Conservation (phyloP, 2,113 vertebrate genomes). For the Pionites leucogaster region DNA sequence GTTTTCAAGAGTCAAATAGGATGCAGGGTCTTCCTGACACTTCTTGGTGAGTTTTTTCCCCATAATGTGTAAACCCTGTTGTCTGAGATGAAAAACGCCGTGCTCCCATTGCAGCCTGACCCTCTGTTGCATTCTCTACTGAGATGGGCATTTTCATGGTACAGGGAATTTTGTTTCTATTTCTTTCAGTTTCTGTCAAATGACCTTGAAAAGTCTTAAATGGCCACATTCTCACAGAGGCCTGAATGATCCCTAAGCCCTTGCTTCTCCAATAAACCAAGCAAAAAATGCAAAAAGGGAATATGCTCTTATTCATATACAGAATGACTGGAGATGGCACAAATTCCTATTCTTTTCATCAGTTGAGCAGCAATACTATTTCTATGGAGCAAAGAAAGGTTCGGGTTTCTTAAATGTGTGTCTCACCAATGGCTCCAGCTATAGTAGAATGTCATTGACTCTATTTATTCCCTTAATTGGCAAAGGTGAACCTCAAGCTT, state of each 20-base stretch:
- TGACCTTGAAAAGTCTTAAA: not conserved
- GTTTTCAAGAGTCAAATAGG: not conserved
- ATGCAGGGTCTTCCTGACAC: not conserved
- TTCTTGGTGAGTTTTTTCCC: not conserved
- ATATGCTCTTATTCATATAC: not conserved
- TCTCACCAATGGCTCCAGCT: not conserved
- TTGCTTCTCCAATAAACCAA: not conserved
- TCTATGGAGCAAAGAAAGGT: not conserved
- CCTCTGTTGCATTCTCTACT: accelerated
- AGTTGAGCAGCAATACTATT: not conserved
- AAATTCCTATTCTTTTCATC: not conserved
- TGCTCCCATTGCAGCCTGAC: not conserved
- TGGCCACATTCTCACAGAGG: not conserved
- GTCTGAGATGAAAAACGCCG: not conserved
- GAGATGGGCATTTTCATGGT: not conserved
- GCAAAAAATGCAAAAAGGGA: not conserved
- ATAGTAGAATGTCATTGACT: not conserved
- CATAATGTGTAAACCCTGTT: accelerated
- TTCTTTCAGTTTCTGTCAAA: not conserved
- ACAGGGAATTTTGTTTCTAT: not conserved
- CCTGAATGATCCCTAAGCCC: not conserved
- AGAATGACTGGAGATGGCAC: not conserved
- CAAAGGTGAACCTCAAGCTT: not conserved
- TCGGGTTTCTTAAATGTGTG: not conserved
- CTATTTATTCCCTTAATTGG: not conserved